A percentile compares a stretch with the other conserved stretches of the same genome.
phyloP scores from a whole-genome alignment of 2,113 vertebrate genomes.

The Oncorhynchus masou region DNA sequence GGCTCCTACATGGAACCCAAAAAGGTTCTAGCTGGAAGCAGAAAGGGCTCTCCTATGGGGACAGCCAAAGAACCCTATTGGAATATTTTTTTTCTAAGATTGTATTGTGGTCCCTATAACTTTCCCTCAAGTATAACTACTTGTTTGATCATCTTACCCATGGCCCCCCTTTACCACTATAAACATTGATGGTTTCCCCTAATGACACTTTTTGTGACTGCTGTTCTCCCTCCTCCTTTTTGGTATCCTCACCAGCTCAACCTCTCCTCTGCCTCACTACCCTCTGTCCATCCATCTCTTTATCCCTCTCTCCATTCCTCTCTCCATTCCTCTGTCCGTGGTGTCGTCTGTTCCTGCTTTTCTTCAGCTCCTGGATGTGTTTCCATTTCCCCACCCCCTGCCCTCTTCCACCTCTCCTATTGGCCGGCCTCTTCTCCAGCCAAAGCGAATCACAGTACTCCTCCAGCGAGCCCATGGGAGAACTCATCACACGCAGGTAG shows the following conservation, averaged over 20 bases:
- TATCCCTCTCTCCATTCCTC: conserved; percentile 11
- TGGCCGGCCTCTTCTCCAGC: conserved; percentile 81
- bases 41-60: too few species aligned
- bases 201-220: background rate
- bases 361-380: conserved; percentile 93
- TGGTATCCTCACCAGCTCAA: background rate
- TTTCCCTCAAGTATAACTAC: conserved; percentile 5
- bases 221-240: background rate
- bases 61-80: too few species aligned
- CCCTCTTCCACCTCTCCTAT: conserved; percentile 65
- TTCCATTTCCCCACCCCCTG: conserved; percentile 87
- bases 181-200: background rate
- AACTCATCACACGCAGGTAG: conserved; percentile 88
- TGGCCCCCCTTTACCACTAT: background rate
- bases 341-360: conserved; percentile 90
- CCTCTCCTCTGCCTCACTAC: conserved; percentile 8
- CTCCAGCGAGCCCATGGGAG: conserved; percentile 84
- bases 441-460: conserved; percentile 96
- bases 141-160: background rate
- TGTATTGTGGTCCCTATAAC: too few species aligned
- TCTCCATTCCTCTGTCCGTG: conserved; percentile 59
- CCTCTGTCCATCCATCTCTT: conserved; percentile 28
- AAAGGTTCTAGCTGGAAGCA: too few species aligned
- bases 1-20: too few species aligned
- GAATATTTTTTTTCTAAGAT: too few species aligned